These are phyloP conservation scores for Ferrisia virgata DNA, from an alignment of 2,888 invertebrate species.

Conservation along the genomic window DNA sequence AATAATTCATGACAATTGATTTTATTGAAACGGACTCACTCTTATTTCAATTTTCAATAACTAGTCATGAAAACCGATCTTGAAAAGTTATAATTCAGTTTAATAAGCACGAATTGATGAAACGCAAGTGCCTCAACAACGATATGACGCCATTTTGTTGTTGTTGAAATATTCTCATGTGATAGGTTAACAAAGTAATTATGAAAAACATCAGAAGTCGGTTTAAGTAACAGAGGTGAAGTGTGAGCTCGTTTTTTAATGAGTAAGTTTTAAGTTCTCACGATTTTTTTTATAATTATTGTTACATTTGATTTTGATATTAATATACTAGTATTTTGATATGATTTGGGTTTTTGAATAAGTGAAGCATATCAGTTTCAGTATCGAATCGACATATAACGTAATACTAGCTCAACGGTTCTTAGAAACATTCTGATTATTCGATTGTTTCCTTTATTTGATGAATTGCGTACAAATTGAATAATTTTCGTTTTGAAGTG, in stretches of 20 bases:
- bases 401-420: slow-evolving; percentile 7
- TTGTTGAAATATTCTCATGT: slow-evolving; percentile 36
- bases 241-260: slow-evolving; percentile 30
- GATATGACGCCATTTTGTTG: slow-evolving; percentile 41
- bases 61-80: background rate
- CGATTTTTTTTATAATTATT: background rate
- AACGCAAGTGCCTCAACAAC: background rate
- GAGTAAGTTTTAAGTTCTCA: background rate
- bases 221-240: slow-evolving; percentile 30
- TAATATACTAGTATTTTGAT: background rate
- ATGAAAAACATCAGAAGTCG: slow-evolving; percentile 37
- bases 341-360: background rate
- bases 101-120: background rate
- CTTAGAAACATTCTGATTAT: background rate
- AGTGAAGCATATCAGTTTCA: background rate
- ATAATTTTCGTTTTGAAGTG: background rate
- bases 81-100: background rate
- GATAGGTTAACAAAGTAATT: slow-evolving; percentile 44
- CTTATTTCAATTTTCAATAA: background rate
- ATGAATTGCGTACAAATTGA: background rate
- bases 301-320: background rate
- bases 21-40: background rate
- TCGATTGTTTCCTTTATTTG: background rate
- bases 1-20: too few relatives aligned
- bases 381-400: background rate